Evolutionary conservation across 2,888 invertebrate genomes (phyloP), one percentile per base, ranked within the genome.

Genomic region (Lathronympha strigana): DNA sequence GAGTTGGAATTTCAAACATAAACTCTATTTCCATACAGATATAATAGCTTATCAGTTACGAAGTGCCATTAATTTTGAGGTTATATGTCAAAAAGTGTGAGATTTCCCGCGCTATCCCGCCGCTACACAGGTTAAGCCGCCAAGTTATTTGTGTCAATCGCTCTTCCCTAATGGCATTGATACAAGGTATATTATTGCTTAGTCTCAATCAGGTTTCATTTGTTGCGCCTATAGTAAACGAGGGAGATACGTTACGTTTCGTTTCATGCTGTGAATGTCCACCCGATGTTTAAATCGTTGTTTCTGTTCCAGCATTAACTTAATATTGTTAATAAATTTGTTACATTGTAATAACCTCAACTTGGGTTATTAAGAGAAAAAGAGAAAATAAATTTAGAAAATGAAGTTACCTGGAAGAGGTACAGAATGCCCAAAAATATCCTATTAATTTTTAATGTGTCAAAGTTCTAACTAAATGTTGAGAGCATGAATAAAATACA

Each of bases 11-110:
- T 43, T 51, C 11, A 40, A 53, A 33, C 17, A 15, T 23, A 8
- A 17, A 45, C 53, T 33, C 31, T 62, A 45, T 17, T 28, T 2
- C n/a, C 5, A 23, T 45, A 15, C 0, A 2, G 4, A 25, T 8
- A 43, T 19, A 45, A 21, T 53, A 33, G 33, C 8, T 25, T 53
- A 43, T 33, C 2, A n/a, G 1, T 40, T 45, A 51, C 38, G 11
- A 1, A 15, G 33, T 43, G 25, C 38, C 21, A 45, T 58, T 31
- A 53, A 50, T 49, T 67, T 68, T 55, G 47, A 68, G 67, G 64
- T 69, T 67, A 66, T 66, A 53, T 69, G 67, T 69, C 69, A 67
- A 67, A 67, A 66, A 63, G 60, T 66, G 62, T 68, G 57, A 63
- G 58, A 66, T 66, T 66, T 62, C 57, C 55, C 63, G 67, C 60